A percentile compares a stretch with the other conserved stretches of the same genome.
phyloP scores from a whole-genome alignment of 2,888 invertebrate genomes.

The Druceiella hillmani region DNA sequence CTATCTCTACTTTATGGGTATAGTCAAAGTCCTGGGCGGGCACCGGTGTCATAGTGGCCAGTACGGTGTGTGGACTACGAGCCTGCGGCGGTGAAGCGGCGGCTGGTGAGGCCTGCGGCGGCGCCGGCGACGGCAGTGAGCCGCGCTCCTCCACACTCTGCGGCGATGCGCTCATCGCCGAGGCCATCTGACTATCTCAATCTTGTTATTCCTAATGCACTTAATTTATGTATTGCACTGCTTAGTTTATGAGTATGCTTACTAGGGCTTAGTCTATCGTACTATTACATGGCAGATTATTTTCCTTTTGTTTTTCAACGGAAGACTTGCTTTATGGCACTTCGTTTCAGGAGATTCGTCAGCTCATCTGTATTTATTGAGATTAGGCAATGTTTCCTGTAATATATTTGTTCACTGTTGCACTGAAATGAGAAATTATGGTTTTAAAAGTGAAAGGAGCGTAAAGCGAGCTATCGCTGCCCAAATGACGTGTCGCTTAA shows the following conservation, averaged over 20 bases:
- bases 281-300: no score
- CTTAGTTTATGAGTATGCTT: no score
- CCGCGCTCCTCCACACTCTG: constrained; percentile 27
- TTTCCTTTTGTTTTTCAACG: no score
- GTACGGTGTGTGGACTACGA: constrained; percentile 65
- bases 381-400: background rate
- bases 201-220: background rate
- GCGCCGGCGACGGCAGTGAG: constrained; percentile 39
- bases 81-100: constrained; percentile 55
- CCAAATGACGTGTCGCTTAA: no score
- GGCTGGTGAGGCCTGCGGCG: constrained; percentile 46
- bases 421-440: constrained; percentile 2
- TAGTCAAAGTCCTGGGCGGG: constrained; percentile 68
- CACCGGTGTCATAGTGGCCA: constrained; percentile 85
- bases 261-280: no score
- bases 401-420: background rate
- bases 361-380: background rate
- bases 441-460: constrained; percentile 1
- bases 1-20: constrained; percentile 58
- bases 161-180: constrained; percentile 26
- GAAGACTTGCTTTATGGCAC: constrained; percentile 20
- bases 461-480: no score
- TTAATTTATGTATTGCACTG: background rate
- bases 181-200: constrained; percentile 23
- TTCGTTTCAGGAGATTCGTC: constrained; percentile 15